phyloP scores from a whole-genome alignment of 1,140 invertebrate species.

The Drosophila grimshawi region DNA sequence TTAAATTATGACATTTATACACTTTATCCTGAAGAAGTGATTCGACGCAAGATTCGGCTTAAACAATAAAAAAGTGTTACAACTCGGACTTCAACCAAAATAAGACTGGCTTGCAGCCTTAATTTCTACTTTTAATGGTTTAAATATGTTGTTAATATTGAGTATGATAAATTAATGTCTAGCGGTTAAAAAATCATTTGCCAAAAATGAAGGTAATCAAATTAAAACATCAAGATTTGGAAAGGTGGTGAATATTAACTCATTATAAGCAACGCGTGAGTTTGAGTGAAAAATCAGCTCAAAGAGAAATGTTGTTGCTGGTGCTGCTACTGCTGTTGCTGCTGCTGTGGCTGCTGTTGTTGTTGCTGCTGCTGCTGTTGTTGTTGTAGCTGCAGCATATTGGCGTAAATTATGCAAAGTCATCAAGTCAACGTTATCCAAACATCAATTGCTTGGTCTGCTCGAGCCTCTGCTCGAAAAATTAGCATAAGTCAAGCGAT shows the following conservation, averaged over 20 bases:
- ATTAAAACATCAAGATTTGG: slow-evolving; percentile 73
- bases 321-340: not conserved
- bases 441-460: slow-evolving; percentile 69
- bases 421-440: slow-evolving; percentile 81
- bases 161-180: slow-evolving; percentile 58
- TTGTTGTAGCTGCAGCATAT: slow-evolving; percentile 11
- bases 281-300: slow-evolving; percentile 78
- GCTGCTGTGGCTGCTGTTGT: not conserved
- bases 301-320: slow-evolving; percentile 51
- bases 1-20: too few species aligned
- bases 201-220: slow-evolving; percentile 54
- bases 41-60: too few species aligned
- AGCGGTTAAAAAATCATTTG: slow-evolving; percentile 56
- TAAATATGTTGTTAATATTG: not conserved
- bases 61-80: too few species aligned
- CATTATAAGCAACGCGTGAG: slow-evolving; percentile 72
- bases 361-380: slow-evolving; percentile 4
- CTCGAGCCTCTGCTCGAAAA: slow-evolving; percentile 51
- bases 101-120: too few species aligned
- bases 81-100: too few species aligned
- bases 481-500: slow-evolving; percentile 75
- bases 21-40: too few species aligned
- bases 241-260: slow-evolving; percentile 71
- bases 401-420: slow-evolving; percentile 80
- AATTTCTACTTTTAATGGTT: too few species aligned